Base-by-base conservation (phyloP, 2,888 invertebrate species). In the Campaea margaritaria region DNA sequence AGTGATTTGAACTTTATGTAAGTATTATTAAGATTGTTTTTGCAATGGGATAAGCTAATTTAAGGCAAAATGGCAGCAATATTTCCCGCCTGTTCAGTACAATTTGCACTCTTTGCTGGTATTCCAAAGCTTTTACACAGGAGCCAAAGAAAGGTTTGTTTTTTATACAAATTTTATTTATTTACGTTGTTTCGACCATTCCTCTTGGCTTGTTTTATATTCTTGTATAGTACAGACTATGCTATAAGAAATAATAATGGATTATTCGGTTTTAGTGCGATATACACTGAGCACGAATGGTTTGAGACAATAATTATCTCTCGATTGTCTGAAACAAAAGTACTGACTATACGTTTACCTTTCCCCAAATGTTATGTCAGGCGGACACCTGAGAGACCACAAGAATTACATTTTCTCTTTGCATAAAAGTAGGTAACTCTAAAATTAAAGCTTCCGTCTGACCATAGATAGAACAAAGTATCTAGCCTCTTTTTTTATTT, bases 141-240 rank as follows among this genome's bases (percentile, higher is more conserved):
- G 81, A 79, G 77, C 89, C 89, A 89, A 89, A 89, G 89, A 89
- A 69, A 70, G 80, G 72, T 76, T 73, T 76, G 72, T 75, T 75
- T 71, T 73, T 75, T 72, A 69, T 76, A 74, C 74, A 72, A 73
- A 73, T 76, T 75, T 76, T 74, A 77, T 74, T 75, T 79, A 73
- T 71, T 75, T 72, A 75, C 62, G 64, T 74, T 69, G 58, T 74
- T 70, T 79, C 65, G 54, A 77, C 76, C 73, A 82, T 82, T 81
- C 78, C 79, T 79, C 79, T 72, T 69, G 74, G 73, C 75, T 73
- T 78, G 63, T 27, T 13, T 71, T 74, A 75, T 72, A 62, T 70
- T 64, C 60, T 60, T 77, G 62, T 76, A 73, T 73, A 73, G 64
- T 68, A 63, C 65, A 70, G 67, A 74, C 52, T 75, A 75, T 68